A percentile compares a stretch with the other conserved stretches of the same genome.
These are phyloP conservation scores for Gymnocephalus cernua DNA, from an alignment of 2,113 vertebrate species.

Conservation along the genomic window DNA sequence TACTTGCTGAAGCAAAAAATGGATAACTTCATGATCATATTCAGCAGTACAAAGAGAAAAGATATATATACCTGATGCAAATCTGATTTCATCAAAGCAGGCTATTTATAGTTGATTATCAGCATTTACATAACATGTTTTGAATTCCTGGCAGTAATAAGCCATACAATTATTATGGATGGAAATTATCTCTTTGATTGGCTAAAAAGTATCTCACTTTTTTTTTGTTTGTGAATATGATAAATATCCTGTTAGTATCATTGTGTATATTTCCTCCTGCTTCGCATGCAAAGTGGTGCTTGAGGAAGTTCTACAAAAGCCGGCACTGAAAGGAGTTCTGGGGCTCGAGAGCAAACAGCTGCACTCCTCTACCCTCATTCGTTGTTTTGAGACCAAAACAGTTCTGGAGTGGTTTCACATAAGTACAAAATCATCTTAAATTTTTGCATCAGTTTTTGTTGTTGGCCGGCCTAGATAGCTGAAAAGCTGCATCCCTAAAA, in stretches of 20 bases:
- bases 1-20: slow-evolving; percentile 24
- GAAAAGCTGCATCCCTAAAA: slow-evolving; percentile 41
- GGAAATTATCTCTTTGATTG: slow-evolving; percentile 57
- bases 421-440: slow-evolving; percentile 70
- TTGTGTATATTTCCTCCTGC: slow-evolving; percentile 78
- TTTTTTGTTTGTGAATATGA: slow-evolving; percentile 44
- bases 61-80: slow-evolving; percentile 47
- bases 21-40: slow-evolving; percentile 26
- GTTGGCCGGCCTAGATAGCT: slow-evolving; percentile 40
- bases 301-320: slow-evolving; percentile 78
- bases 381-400: slow-evolving; percentile 54
- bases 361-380: slow-evolving; percentile 69
- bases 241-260: slow-evolving; percentile 73
- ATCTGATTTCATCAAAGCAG: slow-evolving; percentile 17
- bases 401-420: slow-evolving; percentile 59
- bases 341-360: slow-evolving; percentile 83
- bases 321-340: slow-evolving; percentile 60
- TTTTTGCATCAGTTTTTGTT: slow-evolving; percentile 56
- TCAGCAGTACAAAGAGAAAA: slow-evolving; percentile 19
- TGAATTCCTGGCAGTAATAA: slow-evolving; percentile 28
- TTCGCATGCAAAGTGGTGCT: slow-evolving; percentile 79
- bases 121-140: slow-evolving; percentile 38
- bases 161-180: slow-evolving; percentile 47
- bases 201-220: slow-evolving; percentile 50
- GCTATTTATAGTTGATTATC: slow-evolving; percentile 57